Evolutionary conservation across 1,140 invertebrate genomes (phyloP).

Genomic region (Ooceraea biroi): DNA sequence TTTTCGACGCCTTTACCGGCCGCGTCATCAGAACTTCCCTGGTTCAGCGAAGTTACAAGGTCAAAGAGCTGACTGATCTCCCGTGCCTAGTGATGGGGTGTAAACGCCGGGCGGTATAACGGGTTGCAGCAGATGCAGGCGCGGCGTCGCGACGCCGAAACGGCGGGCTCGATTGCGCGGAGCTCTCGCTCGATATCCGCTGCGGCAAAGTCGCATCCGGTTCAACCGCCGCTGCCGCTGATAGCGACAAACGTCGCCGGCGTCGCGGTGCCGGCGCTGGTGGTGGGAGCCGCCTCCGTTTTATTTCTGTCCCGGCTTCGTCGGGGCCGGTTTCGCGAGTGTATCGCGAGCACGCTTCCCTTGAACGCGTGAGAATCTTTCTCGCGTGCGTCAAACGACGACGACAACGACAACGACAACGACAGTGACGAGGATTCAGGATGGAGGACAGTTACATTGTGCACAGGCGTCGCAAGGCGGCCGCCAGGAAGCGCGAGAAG

Average conservation of each 20-base stretch:
- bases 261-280: conserved; percentile 30
- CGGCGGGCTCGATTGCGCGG: conserved; percentile 49
- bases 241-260: conserved; percentile 54
- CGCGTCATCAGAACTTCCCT: neutral
- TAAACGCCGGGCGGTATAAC: neutral
- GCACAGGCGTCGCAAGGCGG: conserved; percentile 82
- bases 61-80: neutral
- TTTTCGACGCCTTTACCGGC: neutral
- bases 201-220: conserved; percentile 65
- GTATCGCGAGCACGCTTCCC: neutral
- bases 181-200: conserved; percentile 70
- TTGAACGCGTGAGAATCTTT: neutral
- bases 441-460: conserved; percentile 85
- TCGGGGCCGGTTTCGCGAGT: conserved; percentile 34
- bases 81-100: neutral
- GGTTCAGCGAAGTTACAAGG: neutral
- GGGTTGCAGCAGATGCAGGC: conserved; percentile 65
- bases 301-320: conserved; percentile 82
- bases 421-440: conserved; percentile 17
- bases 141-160: conserved; percentile 70
- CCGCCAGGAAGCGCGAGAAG: conserved; percentile 81
- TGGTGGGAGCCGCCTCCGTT: conserved; percentile 81
- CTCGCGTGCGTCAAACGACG: neutral
- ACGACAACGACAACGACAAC: neutral
- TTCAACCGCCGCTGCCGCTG: conserved; percentile 33